Conservation (phyloP, 2,113 vertebrate genomes). For the Entelurus aequoreus region DNA sequence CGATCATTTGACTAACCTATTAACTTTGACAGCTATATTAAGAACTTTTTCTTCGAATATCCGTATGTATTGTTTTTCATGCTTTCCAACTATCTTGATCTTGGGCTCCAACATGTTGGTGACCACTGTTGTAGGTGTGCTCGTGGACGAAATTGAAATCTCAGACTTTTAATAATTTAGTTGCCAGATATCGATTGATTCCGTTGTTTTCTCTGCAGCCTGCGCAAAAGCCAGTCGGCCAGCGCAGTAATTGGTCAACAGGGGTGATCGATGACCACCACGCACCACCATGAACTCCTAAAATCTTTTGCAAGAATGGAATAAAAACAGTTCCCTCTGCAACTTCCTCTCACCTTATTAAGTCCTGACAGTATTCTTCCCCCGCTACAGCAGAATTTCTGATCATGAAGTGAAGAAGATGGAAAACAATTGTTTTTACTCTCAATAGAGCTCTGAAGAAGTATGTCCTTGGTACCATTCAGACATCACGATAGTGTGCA, state of each 20-base stretch:
- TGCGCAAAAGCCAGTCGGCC: conserved; percentile 53
- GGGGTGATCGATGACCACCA: conserved; percentile 55
- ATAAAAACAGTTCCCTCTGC: conserved; percentile 20
- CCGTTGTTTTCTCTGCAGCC: conserved; percentile 40
- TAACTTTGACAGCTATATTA: too few relatives aligned
- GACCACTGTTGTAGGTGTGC: conserved; percentile 6
- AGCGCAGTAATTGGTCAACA: conserved; percentile 57
- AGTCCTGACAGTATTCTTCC: not conserved
- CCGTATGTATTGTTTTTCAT: too few relatives aligned
- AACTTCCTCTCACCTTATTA: conserved; percentile 20
- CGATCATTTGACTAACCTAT: too few relatives aligned
- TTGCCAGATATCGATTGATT: conserved; percentile 49
- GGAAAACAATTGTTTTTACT: not conserved
- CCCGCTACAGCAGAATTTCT: not conserved
- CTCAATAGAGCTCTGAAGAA: conserved; percentile 1
- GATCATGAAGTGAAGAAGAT: not conserved
- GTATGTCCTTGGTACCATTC: not conserved
- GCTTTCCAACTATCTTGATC: too few relatives aligned
- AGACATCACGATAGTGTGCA: conserved; percentile 10
- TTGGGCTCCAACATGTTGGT: too few relatives aligned
- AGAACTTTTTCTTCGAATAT: too few relatives aligned
- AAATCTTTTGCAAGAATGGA: conserved; percentile 18
- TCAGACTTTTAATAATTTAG: conserved; percentile 65
- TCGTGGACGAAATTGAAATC: conserved; percentile 57
- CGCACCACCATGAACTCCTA: conserved; percentile 22